Evolutionary conservation across 2,888 invertebrate species (phyloP), one percentile per base, ranked within the genome.

Genomic region (Nomada fabriciana): DNA sequence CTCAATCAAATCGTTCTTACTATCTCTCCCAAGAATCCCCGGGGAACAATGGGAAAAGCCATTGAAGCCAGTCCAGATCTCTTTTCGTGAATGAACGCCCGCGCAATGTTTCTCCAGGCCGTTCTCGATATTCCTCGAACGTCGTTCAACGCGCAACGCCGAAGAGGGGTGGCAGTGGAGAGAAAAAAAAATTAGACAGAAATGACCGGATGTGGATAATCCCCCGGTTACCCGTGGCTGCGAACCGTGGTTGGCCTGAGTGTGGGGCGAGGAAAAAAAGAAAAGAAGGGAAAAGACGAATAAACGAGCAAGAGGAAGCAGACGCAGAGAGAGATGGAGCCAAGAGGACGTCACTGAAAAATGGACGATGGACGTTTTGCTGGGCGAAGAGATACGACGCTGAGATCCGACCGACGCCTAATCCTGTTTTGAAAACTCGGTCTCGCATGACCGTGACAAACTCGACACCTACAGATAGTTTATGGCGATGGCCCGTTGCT

Each of bases 201-300:
- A 92, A 89, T 93, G 93, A 93, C 93, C 93, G 93, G 93, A 93
- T 92, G 93, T 91, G 89, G 90, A 91, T 93, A 91, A 93, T 93
- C 92, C 90, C 52, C 61, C 64, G 72, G 81, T 74, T 82, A 80
- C 75, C 80, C 82, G 77, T 86, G 80, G 25, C 67, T 65, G 68
- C 74, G 74, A 72, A 72, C 74, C 72, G 75, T 80, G 69, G 47
- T 47, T 47, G 79, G 59, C 60, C 71, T 70, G 76, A 79, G 71
- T 55, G 23, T 9, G 36, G 42, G 11, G 20, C 1, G 65, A 63
- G 76, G 70, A 75, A 77, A 69, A 74, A 68, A 64, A 65, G 42
- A 60, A 72, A 84, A 83, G 80, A 80, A 81, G 69, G 76, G 59
- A 55, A 55, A 80, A 81, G 71, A 73, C 72, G 68, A 72, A 68